A percentile compares a stretch with the other conserved stretches of the same genome.
Conservation (phyloP, 2,113 vertebrate genomes). For the Proteles cristata region DNA sequence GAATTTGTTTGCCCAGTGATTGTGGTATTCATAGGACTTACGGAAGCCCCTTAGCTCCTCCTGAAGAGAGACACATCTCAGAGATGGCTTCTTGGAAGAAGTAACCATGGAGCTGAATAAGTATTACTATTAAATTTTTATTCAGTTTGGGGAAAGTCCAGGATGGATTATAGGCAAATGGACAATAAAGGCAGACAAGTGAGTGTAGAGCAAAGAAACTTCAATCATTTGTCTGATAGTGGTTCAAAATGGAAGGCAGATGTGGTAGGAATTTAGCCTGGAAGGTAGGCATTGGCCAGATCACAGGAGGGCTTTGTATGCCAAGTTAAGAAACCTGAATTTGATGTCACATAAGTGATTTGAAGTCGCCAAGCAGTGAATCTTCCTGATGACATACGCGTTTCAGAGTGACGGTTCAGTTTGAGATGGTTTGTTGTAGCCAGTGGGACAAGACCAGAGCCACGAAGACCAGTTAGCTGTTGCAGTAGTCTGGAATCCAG, state of each 20-base stretch:
- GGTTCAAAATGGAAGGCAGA: background rate
- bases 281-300: background rate
- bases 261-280: background rate
- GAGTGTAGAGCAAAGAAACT: background rate
- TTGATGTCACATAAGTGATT: background rate
- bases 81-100: background rate
- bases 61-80: background rate
- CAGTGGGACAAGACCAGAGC: background rate
- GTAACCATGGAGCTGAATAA: background rate
- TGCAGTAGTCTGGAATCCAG: background rate
- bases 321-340: background rate
- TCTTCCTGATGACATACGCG: background rate
- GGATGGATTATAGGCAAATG: background rate
- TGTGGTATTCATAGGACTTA: background rate
- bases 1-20: background rate
- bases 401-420: background rate
- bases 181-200: background rate
- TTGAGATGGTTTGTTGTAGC: background rate
- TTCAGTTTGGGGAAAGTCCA: background rate
- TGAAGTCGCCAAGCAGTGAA: background rate
- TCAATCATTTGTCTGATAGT: background rate
- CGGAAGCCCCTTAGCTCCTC: background rate
- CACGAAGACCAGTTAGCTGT: background rate
- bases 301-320: background rate
- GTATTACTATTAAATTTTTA: background rate